Evolutionary conservation across 2,113 vertebrate genomes (phyloP).

Genomic region (Eudyptes chrysolophus): DNA sequence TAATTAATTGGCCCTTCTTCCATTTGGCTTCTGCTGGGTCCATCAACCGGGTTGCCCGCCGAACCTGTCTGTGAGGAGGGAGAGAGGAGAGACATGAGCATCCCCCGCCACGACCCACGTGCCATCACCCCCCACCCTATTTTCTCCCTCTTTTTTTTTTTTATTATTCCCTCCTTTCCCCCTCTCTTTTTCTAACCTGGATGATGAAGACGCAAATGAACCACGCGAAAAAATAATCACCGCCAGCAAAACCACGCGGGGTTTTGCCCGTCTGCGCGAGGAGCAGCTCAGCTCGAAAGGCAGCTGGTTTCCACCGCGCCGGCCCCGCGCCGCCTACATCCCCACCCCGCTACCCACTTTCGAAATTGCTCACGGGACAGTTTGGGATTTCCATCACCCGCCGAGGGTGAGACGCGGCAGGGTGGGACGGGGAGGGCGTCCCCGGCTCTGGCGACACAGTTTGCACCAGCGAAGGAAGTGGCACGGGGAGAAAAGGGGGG

Average conservation of each 20-base stretch:
- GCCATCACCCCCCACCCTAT: too few relatives aligned
- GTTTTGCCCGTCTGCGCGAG: neutral
- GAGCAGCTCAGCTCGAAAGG: neutral
- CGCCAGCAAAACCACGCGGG: accelerated
- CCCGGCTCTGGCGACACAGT: accelerated
- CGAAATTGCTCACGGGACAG: neutral
- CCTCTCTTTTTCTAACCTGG: neutral
- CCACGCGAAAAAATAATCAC: accelerated
- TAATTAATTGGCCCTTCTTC: constrained; percentile 96
- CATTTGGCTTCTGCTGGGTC: constrained; percentile 96
- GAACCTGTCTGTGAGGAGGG: constrained; percentile 82
- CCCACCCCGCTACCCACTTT: neutral
- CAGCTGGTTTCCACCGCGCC: accelerated
- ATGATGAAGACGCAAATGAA: accelerated
- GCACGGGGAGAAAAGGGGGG: neutral
- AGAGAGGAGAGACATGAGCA: neutral
- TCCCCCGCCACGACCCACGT: accelerated
- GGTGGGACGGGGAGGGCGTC: neutral
- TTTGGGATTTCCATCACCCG: neutral
- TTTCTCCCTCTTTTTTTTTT: neutral
- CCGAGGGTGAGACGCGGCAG: accelerated
- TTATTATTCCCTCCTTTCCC: neutral
- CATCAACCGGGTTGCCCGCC: constrained; percentile 89
- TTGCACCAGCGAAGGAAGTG: accelerated
- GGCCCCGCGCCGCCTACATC: neutral